Base-by-base conservation (phyloP, 2,113 vertebrate genomes). In the Cyprinodon brontotheroides region DNA sequence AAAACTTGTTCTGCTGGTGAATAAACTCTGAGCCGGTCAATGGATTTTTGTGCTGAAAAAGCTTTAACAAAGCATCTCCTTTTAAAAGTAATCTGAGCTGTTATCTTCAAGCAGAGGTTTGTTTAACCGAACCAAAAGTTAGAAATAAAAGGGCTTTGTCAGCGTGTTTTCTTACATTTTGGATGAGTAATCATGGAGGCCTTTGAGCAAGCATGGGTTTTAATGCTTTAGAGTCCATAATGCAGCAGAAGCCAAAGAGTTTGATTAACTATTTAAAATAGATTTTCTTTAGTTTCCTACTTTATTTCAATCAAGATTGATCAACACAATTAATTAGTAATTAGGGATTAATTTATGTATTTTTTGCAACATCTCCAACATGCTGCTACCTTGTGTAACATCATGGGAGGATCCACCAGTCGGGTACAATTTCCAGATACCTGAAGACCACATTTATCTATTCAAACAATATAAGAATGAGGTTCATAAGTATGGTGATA, bases 31-130 rank as follows among this genome's bases (percentile, higher is more conserved):
- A 15, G 15, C 13, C 14, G 40, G 11, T 64, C 62, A 36, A 40
- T 40, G 62, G 9, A n/a, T 36, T 15, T 59, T 64, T 64, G 37
- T 64, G 62, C 62, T 64, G 62, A 64, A 64, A 39, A 64, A 40
- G 62, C 62, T 64, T 20, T 59, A 59, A 4, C 17, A 10, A 64
- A 36, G 12, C 1, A 7, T 38, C 20, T 5, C 8, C 20, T 22
- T 59, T 59, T 22, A 22, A 3, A 17, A 57, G 29, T 38, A 14
- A 37, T 14, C 61, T 62, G 1, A 15, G 50, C 29, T 37, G 36
- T 20, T 63, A 63, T 64, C 62, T 64, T 38, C 14, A 14, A 64
- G 38, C 3, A 64, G 20, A 57, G 17, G 8, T 57, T 57, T 57
- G 20, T 57, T 57, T 20, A 57, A 14, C 50, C n/a, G 20, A 57